These are phyloP conservation scores for Pithecia hirsuta DNA, from an alignment of 2,797 vertebrate genomes.

Conservation along the genomic window DNA sequence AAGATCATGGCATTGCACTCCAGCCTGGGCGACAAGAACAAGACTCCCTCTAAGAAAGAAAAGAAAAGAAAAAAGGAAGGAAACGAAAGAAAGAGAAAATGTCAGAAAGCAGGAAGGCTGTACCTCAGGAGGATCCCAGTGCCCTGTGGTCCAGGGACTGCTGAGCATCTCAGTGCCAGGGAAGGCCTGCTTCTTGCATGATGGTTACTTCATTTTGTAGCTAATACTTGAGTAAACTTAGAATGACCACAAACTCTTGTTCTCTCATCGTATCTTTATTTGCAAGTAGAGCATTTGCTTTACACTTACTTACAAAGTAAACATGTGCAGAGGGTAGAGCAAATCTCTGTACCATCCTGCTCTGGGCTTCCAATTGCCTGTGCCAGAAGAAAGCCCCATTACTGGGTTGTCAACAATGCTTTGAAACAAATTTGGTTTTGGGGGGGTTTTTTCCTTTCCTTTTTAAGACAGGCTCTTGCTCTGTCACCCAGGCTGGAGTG, in stretches of 20 bases:
- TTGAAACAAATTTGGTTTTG: background rate
- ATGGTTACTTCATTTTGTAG: background rate
- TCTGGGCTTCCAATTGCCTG: background rate
- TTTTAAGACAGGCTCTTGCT: too few relatives aligned
- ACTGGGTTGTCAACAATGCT: background rate
- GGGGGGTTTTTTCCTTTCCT: too few relatives aligned
- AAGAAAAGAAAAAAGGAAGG: accelerated
- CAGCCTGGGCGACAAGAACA: too few relatives aligned
- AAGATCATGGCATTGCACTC: too few relatives aligned
- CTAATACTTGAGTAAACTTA: background rate
- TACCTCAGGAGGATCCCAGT: background rate
- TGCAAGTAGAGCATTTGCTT: background rate
- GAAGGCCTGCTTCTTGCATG: background rate
- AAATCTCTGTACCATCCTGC: background rate
- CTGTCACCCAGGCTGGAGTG: too few relatives aligned
- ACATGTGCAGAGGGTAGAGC: background rate
- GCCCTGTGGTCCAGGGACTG: background rate
- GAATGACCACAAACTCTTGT: background rate
- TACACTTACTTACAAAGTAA: background rate
- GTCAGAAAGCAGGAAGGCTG: too few relatives aligned
- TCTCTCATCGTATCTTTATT: background rate
- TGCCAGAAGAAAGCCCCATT: background rate
- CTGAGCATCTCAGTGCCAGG: background rate
- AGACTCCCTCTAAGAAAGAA: too few relatives aligned
- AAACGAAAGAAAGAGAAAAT: background rate